Base-by-base conservation (phyloP, 2,113 vertebrate species). In the Phalacrocorax pelagicus region DNA sequence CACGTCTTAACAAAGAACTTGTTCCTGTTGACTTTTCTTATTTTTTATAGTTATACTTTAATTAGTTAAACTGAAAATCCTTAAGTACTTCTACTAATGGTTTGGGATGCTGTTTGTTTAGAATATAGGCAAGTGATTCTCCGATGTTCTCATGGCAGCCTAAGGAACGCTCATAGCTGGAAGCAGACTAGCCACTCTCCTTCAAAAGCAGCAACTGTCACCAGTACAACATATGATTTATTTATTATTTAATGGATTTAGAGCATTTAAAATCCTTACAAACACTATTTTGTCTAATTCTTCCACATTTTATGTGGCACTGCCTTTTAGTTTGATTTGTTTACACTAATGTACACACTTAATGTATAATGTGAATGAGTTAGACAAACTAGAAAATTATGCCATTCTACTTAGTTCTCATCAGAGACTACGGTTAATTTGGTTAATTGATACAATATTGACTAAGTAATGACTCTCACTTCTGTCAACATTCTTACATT, bases 221-320 rank as follows among this genome's bases (percentile, higher is more conserved):
- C 62, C 3, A 1, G 81, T 66, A 54, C 22, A 80, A 57, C 3
- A 1, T 49, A 88, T 95, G 74, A 93, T 95, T 94, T 93, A 90
- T 96, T 96, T 92, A 92, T 88, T 77, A 66, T 95, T 91, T 94
- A 96, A 96, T 96, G 96, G 62, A 61, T 90, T 96, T 93, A 70
- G 81, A 94, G 34, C 92, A 90, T 80, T 85, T 90, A 12, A 91
- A 96, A 90, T 94, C 66, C 85, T 91, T 82, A 16, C 58, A 90
- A 94, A 71, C 58, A 66, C 78, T 80, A 7, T 91, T 97, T 96
- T 96, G 86, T 80, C 42, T 94, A 38, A 94, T 90, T 96, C 81
- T 90, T 87, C 62, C 90, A 82, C 87, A 69, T 97, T 96, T 90
- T 72, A 85, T 61, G 46, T 95, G 87, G 63, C 24, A 12, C 74